These are phyloP conservation scores for Sepioteuthis lessoniana DNA, from an alignment of 2,888 invertebrate species.

Conservation along the genomic window DNA sequence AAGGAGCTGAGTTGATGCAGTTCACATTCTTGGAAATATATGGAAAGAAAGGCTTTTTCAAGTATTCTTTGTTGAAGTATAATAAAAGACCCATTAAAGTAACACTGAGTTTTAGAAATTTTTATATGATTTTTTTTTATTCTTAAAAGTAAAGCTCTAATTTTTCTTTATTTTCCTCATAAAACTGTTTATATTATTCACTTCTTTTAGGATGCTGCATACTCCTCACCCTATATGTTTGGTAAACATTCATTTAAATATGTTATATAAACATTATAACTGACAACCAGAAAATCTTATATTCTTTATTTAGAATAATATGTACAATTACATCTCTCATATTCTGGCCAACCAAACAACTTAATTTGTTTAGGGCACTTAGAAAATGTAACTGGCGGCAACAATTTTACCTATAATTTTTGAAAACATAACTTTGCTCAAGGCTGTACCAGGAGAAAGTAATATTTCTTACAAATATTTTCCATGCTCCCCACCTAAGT, in stretches of 20 bases:
- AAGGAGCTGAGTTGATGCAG: too few species aligned
- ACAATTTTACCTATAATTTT: background rate
- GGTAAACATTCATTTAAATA: background rate
- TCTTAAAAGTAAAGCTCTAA: background rate
- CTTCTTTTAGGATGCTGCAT: background rate
- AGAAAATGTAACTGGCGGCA: background rate
- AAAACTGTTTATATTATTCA: background rate
- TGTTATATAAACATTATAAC: background rate
- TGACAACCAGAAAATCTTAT: background rate
- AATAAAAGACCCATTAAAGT: too few species aligned
- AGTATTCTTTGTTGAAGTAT: too few species aligned
- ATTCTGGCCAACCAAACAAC: conserved; percentile 17
- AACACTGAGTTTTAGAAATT: background rate
- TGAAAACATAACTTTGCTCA: conserved; percentile 6
- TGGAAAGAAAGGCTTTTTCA: too few species aligned
- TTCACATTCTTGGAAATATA: too few species aligned
- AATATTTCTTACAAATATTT: background rate
- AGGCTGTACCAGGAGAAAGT: background rate
- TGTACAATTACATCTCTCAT: background rate
- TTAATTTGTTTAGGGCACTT: conserved; percentile 4
- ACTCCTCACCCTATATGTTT: background rate
- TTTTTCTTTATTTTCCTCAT: background rate
- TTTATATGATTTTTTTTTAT: background rate
- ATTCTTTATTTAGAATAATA: background rate
- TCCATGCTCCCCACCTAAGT: background rate